Evolutionary conservation across 2,113 vertebrate genomes (phyloP).

Genomic region (Rissa tridactyla): DNA sequence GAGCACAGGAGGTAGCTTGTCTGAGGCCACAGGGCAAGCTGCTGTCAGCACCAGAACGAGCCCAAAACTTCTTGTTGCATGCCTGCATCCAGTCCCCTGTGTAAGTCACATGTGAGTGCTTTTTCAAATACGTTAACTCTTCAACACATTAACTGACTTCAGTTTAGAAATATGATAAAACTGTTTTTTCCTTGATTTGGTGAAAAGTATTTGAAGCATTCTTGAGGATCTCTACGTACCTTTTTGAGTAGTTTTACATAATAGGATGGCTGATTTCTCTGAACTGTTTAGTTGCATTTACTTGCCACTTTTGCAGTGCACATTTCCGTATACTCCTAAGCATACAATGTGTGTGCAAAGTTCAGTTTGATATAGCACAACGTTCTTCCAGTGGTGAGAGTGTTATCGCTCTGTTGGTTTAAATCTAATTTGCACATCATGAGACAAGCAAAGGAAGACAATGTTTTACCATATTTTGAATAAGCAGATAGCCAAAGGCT

Average conservation of each 20-base stretch:
- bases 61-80: background rate
- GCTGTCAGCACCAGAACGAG: background rate
- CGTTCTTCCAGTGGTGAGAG: background rate
- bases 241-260: background rate
- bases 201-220: background rate
- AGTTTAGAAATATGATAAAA: background rate
- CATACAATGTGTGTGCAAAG: background rate
- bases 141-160: background rate
- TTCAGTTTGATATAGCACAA: background rate
- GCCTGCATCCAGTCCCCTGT: rapidly evolving
- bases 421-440: background rate
- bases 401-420: background rate
- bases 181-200: rapidly evolving
- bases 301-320: background rate
- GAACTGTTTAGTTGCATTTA: background rate
- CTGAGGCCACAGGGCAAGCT: background rate
- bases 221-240: background rate
- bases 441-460: background rate
- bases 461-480: background rate
- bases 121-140: background rate
- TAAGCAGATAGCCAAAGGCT: background rate
- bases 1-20: background rate
- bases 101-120: background rate
- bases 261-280: background rate
- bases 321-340: background rate